These are phyloP conservation scores for Centruroides vittatus DNA, from an alignment of 1,140 invertebrate species.

Conservation along the genomic window DNA sequence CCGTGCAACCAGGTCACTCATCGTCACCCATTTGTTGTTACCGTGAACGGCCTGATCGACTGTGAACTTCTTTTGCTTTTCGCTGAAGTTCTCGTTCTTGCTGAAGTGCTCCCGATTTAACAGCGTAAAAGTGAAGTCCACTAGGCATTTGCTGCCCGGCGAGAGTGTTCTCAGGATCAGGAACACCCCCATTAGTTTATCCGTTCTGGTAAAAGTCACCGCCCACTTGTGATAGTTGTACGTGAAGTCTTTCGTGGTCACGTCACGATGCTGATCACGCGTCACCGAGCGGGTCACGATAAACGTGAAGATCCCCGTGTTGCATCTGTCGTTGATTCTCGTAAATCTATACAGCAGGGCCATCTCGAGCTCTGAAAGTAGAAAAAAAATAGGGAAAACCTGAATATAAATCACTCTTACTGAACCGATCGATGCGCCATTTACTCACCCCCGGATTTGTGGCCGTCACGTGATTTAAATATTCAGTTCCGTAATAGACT, in stretches of 20 bases:
- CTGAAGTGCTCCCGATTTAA: slow-evolving; percentile 74
- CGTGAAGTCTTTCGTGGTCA: slow-evolving; percentile 67
- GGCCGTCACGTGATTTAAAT: no score
- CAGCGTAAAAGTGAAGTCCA: slow-evolving; percentile 71
- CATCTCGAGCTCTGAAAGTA: slow-evolving; percentile 34
- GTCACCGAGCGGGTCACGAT: slow-evolving; percentile 64
- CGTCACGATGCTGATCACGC: slow-evolving; percentile 59
- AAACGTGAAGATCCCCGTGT: slow-evolving; percentile 57
- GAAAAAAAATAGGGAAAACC: no score
- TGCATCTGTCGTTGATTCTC: slow-evolving; percentile 62
- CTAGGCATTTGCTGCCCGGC: slow-evolving; percentile 41
- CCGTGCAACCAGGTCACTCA: slow-evolving; percentile 54
- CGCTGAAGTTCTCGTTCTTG: slow-evolving; percentile 64
- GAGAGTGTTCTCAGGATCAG: slow-evolving; percentile 48
- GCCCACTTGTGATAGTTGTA: slow-evolving; percentile 77
- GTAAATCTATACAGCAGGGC: slow-evolving; percentile 70
- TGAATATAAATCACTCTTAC: no score
- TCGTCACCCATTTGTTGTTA: slow-evolving; percentile 54
- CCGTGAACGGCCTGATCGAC: slow-evolving; percentile 46
- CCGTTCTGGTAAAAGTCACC: slow-evolving; percentile 59
- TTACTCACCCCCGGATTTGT: no score
- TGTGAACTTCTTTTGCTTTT: slow-evolving; percentile 42
- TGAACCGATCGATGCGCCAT: no score
- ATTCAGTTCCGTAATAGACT: no score
- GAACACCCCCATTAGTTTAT: slow-evolving; percentile 62